Conservation (phyloP, 2,113 vertebrate genomes). For the Tenrec ecaudatus region DNA sequence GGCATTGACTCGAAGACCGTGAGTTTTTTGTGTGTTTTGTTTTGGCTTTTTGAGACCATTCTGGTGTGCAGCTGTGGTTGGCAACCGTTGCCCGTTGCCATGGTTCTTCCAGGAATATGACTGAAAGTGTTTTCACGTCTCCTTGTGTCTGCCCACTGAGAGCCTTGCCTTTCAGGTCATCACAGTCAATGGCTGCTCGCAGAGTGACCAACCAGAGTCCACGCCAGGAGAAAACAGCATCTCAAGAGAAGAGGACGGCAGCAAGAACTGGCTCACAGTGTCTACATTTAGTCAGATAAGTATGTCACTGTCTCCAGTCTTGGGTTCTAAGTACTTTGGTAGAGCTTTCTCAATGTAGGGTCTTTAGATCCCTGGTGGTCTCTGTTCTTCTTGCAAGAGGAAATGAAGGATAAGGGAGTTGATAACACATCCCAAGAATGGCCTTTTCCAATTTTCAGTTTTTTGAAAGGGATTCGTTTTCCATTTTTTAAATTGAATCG, state of each 20-base stretch:
- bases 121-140: background rate
- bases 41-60: background rate
- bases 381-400: background rate
- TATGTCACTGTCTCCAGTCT: slow-evolving; percentile 84
- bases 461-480: slow-evolving; percentile 15
- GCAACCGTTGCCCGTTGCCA: background rate
- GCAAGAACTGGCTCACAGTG: slow-evolving; percentile 89
- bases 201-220: slow-evolving; percentile 81
- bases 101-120: background rate
- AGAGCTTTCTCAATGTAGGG: background rate
- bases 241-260: slow-evolving; percentile 74
- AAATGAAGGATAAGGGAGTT: background rate
- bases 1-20: too few species aligned
- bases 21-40: too few species aligned
- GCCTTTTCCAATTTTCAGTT: background rate
- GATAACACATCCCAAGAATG: background rate
- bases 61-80: background rate
- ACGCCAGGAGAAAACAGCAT: slow-evolving; percentile 81
- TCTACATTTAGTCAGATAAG: slow-evolving; percentile 93
- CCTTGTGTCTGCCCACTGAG: background rate
- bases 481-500: slow-evolving; percentile 4
- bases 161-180: slow-evolving; percentile 84
- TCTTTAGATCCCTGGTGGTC: background rate
- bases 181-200: slow-evolving; percentile 85
- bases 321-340: background rate